A percentile compares a stretch with the other conserved stretches of the same genome.
Evolutionary conservation across 2,888 invertebrate species (phyloP).

Genomic region (Abrostola triplasia): DNA sequence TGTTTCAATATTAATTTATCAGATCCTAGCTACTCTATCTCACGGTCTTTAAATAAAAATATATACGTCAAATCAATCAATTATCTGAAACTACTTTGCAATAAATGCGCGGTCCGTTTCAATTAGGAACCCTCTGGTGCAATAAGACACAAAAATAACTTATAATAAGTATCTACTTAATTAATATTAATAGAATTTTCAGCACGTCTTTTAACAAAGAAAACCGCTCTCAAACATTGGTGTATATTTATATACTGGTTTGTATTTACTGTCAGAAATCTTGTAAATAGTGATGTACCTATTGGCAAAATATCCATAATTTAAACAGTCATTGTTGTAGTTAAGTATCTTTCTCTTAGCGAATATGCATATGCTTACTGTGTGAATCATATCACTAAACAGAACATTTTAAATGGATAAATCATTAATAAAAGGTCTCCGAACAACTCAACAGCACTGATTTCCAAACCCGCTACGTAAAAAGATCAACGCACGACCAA

Average conservation of each 20-base stretch:
- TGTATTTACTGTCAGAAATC: neutral
- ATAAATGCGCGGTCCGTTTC: constrained; percentile 34
- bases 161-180: constrained; percentile 2
- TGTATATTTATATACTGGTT: neutral
- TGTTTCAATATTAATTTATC: constrained; percentile 36
- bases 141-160: constrained; percentile 17
- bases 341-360: no score
- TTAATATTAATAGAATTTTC: constrained; percentile 4
- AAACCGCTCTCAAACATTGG: neutral
- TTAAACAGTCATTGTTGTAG: neutral
- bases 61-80: constrained; percentile 32
- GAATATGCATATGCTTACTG: no score
- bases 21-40: constrained; percentile 14
- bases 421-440: constrained; percentile 14
- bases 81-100: constrained; percentile 37
- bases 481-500: constrained; percentile 25
- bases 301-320: no score
- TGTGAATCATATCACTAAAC: neutral
- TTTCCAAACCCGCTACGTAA: constrained; percentile 25
- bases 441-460: constrained; percentile 18
- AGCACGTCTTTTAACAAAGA: constrained; percentile 2
- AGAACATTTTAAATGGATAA: neutral
- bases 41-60: constrained; percentile 16
- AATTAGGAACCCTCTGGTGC: neutral
- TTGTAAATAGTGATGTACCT: neutral